Conservation (phyloP, 2,888 invertebrate species). For the Polymixis flavicincta region DNA sequence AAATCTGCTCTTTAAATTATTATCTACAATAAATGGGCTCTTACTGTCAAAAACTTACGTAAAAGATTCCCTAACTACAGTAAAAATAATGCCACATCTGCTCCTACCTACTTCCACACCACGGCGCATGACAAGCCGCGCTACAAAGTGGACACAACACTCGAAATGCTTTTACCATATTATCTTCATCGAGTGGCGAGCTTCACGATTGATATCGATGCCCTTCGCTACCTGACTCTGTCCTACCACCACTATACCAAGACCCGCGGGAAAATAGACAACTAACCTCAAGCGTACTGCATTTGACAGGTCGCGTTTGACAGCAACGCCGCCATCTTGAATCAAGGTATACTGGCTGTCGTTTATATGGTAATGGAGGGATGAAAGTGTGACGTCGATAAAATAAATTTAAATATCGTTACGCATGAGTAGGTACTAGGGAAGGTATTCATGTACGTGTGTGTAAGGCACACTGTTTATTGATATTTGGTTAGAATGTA, state of each 20-base stretch:
- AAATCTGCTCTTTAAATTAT: too few species aligned
- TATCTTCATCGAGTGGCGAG: conserved; percentile 66
- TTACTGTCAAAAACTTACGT: background rate
- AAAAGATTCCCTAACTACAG: background rate
- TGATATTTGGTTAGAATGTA: conserved; percentile 21
- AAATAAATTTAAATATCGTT: conserved; percentile 59
- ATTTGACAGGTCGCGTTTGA: conserved; percentile 10
- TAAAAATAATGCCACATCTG: conserved; percentile 50
- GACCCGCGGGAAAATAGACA: conserved; percentile 9
- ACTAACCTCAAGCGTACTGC: background rate
- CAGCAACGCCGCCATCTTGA: conserved; percentile 26
- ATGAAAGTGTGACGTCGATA: conserved; percentile 38
- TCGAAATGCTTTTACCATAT: conserved; percentile 70
- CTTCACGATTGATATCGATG: conserved; percentile 53
- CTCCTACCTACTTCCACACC: background rate
- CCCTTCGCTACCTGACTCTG: conserved; percentile 52
- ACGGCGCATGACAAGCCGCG: conserved; percentile 12
- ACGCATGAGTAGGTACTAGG: conserved; percentile 28
- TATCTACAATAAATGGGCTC: background rate
- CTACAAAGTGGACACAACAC: conserved; percentile 55
- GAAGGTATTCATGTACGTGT: conserved; percentile 12
- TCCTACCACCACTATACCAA: conserved; percentile 6
- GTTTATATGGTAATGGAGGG: conserved; percentile 51
- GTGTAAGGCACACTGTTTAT: background rate
- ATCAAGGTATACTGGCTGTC: conserved; percentile 22